Percentiles rank a stretch among this genome's conserved stretches.
These are phyloP conservation scores for Hybognathus amarus DNA, from an alignment of 2,797 vertebrate species.

Conservation along the genomic window DNA sequence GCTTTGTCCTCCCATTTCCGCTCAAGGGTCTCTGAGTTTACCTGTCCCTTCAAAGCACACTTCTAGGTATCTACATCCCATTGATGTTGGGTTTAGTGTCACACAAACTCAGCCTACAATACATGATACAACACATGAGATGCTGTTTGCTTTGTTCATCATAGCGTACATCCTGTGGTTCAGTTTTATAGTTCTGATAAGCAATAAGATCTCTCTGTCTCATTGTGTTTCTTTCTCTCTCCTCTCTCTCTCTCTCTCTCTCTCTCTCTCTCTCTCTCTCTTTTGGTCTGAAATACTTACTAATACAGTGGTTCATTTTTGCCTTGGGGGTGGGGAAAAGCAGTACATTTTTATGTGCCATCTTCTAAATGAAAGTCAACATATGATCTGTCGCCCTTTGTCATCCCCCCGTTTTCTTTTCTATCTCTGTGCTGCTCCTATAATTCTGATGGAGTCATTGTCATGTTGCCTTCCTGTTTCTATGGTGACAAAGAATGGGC, in stretches of 20 bases:
- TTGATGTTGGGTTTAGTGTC: conserved; percentile 20
- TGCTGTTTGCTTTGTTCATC: conserved; percentile 18
- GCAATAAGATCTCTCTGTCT: neutral
- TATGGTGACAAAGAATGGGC: conserved; percentile 82
- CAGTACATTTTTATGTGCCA: neutral
- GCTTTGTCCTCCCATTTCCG: conserved; percentile 32
- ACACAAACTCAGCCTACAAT: neutral
- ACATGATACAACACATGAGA: neutral
- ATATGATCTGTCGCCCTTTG: conserved; percentile 23
- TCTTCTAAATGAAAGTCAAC: conserved; percentile 33
- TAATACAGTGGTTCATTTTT: neutral
- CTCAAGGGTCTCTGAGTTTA: conserved; percentile 31
- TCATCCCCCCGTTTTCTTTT: conserved; percentile 49
- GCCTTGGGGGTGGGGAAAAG: neutral
- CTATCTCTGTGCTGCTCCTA: conserved; percentile 60
- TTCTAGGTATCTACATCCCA: conserved; percentile 6
- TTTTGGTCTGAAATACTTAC: neutral
- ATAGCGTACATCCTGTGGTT: neutral
- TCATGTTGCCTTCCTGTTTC: conserved; percentile 81
- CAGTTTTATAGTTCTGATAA: conserved; percentile 13
- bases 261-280: too few relatives aligned
- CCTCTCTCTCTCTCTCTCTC: too few relatives aligned
- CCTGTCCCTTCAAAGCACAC: conserved; percentile 51
- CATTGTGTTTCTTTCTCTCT: neutral
- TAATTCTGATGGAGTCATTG: conserved; percentile 71